A percentile compares a stretch with the other conserved stretches of the same genome.
Conservation (phyloP, 2,113 vertebrate genomes). For the Ictidomys tridecemlineatus region DNA sequence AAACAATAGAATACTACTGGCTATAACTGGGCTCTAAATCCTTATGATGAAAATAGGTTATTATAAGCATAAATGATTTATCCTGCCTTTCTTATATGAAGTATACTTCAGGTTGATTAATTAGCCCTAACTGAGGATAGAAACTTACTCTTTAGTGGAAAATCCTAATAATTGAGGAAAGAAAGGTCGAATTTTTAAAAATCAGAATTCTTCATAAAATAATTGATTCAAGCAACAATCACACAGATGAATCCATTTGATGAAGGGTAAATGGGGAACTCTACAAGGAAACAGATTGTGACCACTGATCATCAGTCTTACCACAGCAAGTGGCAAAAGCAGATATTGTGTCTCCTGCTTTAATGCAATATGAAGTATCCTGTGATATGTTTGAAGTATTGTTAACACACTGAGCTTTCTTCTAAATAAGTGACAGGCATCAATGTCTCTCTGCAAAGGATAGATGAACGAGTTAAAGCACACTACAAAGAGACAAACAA, state of each 20-base stretch:
- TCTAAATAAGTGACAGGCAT: background rate
- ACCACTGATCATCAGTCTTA: background rate
- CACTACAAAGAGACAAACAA: background rate
- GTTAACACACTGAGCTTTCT: background rate
- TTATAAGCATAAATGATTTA: conserved; percentile 58
- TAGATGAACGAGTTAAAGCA: background rate
- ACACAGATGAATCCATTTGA: background rate
- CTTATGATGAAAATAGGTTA: conserved; percentile 28
- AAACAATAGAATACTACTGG: background rate
- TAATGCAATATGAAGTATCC: background rate
- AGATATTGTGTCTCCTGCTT: background rate
- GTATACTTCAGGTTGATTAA: conserved; percentile 44
- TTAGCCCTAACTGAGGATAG: conserved; percentile 13
- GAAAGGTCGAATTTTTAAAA: background rate
- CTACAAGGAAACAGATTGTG: background rate
- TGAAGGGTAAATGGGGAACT: background rate
- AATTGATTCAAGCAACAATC: background rate
- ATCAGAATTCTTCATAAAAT: conserved; percentile 24
- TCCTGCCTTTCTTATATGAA: conserved; percentile 5
- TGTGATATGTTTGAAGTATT: too few species aligned
- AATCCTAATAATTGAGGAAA: background rate
- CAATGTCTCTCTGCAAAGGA: background rate
- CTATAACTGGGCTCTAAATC: conserved; percentile 22
- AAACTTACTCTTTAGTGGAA: conserved; percentile 41
- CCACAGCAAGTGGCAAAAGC: background rate